Evolutionary conservation across 2,888 invertebrate species (phyloP), one percentile per base, ranked within the genome.

Genomic region (Drosophila mimica): DNA sequence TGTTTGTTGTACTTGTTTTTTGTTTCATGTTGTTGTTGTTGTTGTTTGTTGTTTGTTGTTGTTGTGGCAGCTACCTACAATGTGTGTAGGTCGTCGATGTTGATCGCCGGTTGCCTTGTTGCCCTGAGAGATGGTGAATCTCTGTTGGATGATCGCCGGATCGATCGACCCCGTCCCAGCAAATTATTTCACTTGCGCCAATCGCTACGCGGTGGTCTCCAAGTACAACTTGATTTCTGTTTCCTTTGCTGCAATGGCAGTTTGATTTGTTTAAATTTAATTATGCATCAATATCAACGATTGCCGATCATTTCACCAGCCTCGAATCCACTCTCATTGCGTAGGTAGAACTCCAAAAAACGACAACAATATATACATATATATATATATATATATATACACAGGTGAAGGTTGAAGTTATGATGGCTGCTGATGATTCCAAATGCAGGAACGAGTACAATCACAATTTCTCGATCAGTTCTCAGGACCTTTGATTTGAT

Each of bases 261-360:
- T 83, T 89, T 85, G 91, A 91, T 90, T 90, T 90, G 90, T 89
- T 88, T 91, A 90, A 86, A 89, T 89, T 86, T 86, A 86, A 86
- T 86, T 86, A 86, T 86, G 89, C 85, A 78, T 80, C 89, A 80
- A 79, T 79, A 79, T 79, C 79, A 81, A 68, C 81, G 87, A 86
- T 83, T 83, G 83, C 81, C 89, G 86, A 83, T 79, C 70, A 69
- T 70, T 63, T 57, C 34, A 61, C 46, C 59, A 52, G 46, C 64
- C 63, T 61, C 65, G 66, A 38, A 57, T 34, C 51, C 65, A 25
- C 25, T 34, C 57, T 46, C 38, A 65, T 63, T 72, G 72, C 79
- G 78, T 82, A 82, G 79, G 79, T 74, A 81, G 78, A 17, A 57
- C 38, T 57, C 63, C 48, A 54, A 48, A 69, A 67, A 81, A 72